Base-by-base conservation (phyloP, 2,888 invertebrate genomes). In the Conistra vaccinii region DNA sequence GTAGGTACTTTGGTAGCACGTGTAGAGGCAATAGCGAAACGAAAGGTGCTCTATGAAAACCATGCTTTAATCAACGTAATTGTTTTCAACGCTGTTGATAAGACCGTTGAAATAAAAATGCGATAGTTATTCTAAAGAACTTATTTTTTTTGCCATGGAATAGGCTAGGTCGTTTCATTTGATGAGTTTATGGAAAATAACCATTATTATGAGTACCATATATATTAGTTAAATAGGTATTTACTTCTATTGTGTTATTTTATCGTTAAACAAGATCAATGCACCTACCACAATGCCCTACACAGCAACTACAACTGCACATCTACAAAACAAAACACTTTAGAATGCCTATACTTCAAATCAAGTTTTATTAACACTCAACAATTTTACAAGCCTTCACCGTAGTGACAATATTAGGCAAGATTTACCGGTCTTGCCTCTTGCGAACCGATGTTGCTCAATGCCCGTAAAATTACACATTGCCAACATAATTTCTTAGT, bases 391-490 rank as follows among this genome's bases (percentile, higher is more conserved):
- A 73, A 85, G 48, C 42, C n/a, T 42, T 80, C 78, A 81, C 55
- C 58, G 53, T n/a, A 71, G 74, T 76, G 84, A 76, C 76, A 74
- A 76, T 80, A 80, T 85, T 83, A 58, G 51, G 84, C 76, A 85
- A 86, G 73, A 67, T 69, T 76, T 76, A 73, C 77, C 72, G 66
- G 81, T 80, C 80, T 63, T 71, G 51, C 62, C 51, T 72, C 60
- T 57, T 48, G 65, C 77, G 35, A 70, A 48, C 61, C 62, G 55
- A 69, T 69, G 68, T 86, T 85, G 48, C 77, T 39, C 79, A 85
- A 86, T 80, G 69, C 72, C 73, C 65, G 76, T 67, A 57, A 84
- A 85, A 86, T 84, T 79, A 85, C 84, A 86, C 73, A 81, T 73
- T 75, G 78, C 70, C 53, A 76, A 69, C 76, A 73, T 74, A 78